Evolutionary conservation across 2,113 vertebrate genomes (phyloP), one percentile per base, ranked within the genome.

Genomic region (Micromys minutus): DNA sequence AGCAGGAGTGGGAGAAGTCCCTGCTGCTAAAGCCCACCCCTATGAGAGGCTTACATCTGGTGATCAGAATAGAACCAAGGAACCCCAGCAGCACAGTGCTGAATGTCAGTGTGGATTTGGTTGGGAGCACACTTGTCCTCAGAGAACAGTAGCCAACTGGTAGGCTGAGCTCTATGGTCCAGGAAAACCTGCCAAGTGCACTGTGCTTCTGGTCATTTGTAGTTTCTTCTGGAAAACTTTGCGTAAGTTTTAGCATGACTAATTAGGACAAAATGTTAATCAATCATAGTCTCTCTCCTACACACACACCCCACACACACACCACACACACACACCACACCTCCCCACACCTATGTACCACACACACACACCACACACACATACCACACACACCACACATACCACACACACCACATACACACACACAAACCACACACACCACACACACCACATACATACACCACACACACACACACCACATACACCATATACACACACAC

Each of bases 171-270:
- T 57, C 57, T n/a, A 42, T 0, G 12, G 72, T 59, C 74, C n/a
- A 42, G 26, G 45, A 47, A 75, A 76, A 61, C 24, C 36, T 74
- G 8, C 22, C 31, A 31, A 67, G 74, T 45, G 95, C 16, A 31
- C n/a, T 65, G 52, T 21, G 45, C 63, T 75, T 61, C 45, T 22
- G 36, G 9, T 55, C 72, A 91, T 79, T 79, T 67, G 21, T 3
- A 69, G 72, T 55, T 77, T 61, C 75, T 90, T 87, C 26, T 61
- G 36, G 71, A 92, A 93, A 86, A 67, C n/a, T 89, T 55, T 80
- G 34, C 39, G 69, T 83, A 80, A 47, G 63, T 50, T 79, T 79
- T 75, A 84, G 81, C 47, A 57, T 63, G 67, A 52, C 72, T 79
- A 88, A 29, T 0, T 50, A 59, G 72, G 36, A 29, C 26, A 65